These are phyloP conservation scores for Drosophila engyochracea DNA, from an alignment of 2,888 invertebrate genomes.

Conservation along the genomic window DNA sequence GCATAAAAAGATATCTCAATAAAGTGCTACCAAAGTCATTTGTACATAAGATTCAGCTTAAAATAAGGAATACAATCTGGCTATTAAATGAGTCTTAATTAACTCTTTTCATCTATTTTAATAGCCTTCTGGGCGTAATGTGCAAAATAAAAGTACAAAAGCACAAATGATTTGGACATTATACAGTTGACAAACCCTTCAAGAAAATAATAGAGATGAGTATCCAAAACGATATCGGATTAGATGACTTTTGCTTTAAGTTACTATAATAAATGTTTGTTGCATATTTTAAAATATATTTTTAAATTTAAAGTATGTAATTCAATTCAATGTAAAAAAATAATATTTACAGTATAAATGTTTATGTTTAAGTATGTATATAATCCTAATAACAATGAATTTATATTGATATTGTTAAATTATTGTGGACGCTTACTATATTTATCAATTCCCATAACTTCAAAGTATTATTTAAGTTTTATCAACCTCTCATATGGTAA, in stretches of 20 bases:
- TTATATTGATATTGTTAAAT: neutral
- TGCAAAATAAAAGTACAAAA: neutral
- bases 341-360: neutral
- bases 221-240: neutral
- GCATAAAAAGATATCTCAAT: conserved; percentile 27
- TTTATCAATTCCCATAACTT: neutral
- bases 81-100: neutral
- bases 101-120: neutral
- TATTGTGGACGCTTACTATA: neutral
- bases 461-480: neutral
- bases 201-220: neutral
- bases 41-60: neutral
- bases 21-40: conserved; percentile 20
- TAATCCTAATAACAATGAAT: neutral
- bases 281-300: neutral
- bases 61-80: neutral
- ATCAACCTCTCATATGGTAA: neutral
- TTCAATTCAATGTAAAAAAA: neutral
- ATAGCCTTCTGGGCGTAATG: neutral
- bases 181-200: no score
- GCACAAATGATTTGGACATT: neutral
- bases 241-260: neutral
- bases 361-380: neutral
- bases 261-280: neutral
- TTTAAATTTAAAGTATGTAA: neutral